Conservation (phyloP, 2,888 invertebrate genomes). For the Pristionchus maxplancki region DNA sequence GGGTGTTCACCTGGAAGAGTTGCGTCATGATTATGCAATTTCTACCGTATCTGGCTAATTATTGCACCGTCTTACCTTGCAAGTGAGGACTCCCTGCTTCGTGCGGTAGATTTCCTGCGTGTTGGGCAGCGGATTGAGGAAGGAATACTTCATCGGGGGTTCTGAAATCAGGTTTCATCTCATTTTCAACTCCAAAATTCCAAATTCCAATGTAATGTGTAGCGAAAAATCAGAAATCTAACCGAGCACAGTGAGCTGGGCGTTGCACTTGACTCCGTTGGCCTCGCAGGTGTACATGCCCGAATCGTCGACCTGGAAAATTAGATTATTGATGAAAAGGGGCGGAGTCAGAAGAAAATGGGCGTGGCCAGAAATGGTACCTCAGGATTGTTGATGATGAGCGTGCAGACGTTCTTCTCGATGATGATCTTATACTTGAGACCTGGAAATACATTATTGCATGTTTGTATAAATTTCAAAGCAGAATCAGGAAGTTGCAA, state of each 20-base stretch:
- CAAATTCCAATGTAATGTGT: not conserved
- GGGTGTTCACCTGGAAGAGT: constrained; percentile 88
- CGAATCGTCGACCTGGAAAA: constrained; percentile 85
- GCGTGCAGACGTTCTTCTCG: constrained; percentile 91
- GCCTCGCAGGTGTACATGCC: constrained; percentile 97
- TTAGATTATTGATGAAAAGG: not conserved
- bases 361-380: constrained; percentile 76
- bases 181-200: not conserved
- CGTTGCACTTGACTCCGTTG: constrained; percentile 90
- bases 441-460: constrained; percentile 78
- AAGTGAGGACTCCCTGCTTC: constrained; percentile 90
- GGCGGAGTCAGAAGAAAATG: constrained; percentile 8
- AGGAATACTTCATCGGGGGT: constrained; percentile 93
- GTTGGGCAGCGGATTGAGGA: constrained; percentile 92
- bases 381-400: constrained; percentile 92
- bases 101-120: constrained; percentile 90
- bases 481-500: too few species aligned
- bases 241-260: constrained; percentile 94
- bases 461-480: not conserved
- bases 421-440: constrained; percentile 96
- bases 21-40: not conserved
- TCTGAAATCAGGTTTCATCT: constrained; percentile 81
- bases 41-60: not conserved
- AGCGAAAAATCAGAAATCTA: constrained; percentile 57
- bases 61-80: constrained; percentile 81